Percentiles rank a stretch among this genome's conserved stretches.
Evolutionary conservation across 1,140 invertebrate species (phyloP).

Genomic region (Calliopsis andreniformis): DNA sequence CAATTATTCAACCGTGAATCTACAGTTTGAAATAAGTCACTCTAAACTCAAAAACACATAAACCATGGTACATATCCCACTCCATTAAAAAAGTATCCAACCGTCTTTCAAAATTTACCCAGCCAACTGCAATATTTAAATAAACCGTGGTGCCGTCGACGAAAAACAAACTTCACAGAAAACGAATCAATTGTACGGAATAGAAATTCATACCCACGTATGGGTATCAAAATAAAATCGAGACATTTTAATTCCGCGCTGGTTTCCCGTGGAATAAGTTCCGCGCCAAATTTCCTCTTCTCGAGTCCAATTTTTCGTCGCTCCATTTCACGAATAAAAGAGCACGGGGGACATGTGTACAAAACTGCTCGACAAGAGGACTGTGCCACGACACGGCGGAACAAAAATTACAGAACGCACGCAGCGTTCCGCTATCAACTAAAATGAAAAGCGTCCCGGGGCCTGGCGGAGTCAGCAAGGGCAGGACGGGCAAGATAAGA

Average conservation of each 20-base stretch:
- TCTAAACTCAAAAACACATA: too few relatives aligned
- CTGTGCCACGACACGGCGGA: not conserved
- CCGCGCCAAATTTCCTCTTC: not conserved
- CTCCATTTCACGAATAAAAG: slow-evolving; percentile 8
- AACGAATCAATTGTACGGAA: not conserved
- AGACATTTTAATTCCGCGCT: not conserved
- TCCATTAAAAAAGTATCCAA: too few relatives aligned
- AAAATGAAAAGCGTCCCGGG: slow-evolving; percentile 28
- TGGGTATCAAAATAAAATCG: not conserved
- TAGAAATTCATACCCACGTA: too few relatives aligned
- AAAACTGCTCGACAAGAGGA: slow-evolving; percentile 33
- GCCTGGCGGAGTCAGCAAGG: not conserved
- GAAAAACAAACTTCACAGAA: too few relatives aligned
- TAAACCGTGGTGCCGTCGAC: too few relatives aligned
- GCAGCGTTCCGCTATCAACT: slow-evolving; percentile 21
- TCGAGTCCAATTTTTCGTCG: not conserved
- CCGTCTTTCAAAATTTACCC: too few relatives aligned
- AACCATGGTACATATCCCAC: too few relatives aligned
- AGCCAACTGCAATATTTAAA: too few relatives aligned
- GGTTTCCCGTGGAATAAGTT: not conserved
- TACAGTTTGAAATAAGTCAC: too few relatives aligned
- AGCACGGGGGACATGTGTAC: not conserved
- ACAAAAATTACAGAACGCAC: slow-evolving; percentile 25
- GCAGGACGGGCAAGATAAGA: slow-evolving; percentile 13
- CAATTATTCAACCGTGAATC: too few relatives aligned